Evolutionary conservation across 2,113 vertebrate genomes (phyloP).

Genomic region (Telmatochromis sp.): DNA sequence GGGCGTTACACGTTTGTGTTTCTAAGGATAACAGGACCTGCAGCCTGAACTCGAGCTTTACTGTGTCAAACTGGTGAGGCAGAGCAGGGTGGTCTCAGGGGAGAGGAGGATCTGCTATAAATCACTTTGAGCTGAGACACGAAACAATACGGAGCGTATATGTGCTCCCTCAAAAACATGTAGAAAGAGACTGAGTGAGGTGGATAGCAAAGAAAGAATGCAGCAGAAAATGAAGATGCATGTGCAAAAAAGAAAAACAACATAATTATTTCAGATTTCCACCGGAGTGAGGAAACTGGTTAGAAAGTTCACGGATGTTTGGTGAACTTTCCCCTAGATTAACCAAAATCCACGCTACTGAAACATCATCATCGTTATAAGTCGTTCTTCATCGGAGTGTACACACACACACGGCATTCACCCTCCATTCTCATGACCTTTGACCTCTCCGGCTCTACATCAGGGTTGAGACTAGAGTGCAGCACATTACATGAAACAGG

Average conservation of each 20-base stretch:
- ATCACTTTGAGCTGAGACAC: neutral
- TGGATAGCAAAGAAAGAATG: neutral
- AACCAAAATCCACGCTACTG: neutral
- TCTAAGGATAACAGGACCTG: conserved; percentile 12
- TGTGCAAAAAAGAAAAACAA: neutral
- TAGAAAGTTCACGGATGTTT: neutral
- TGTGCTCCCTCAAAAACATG: neutral
- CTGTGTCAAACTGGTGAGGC: neutral
- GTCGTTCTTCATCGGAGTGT: neutral
- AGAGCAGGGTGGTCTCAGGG: neutral
- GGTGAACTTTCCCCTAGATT: neutral
- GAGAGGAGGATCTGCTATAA: neutral
- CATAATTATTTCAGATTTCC: neutral
- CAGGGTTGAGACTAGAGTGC: neutral
- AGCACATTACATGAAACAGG: neutral
- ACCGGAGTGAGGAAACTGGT: neutral
- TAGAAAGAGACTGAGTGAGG: neutral
- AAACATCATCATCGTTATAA: neutral
- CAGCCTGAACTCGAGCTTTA: neutral
- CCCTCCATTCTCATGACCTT: conserved; percentile 46
- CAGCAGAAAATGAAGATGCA: neutral
- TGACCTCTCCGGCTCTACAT: neutral
- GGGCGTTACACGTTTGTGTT: neutral
- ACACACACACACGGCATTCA: neutral
- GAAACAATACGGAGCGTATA: neutral